These are phyloP conservation scores for Acrocephalus arundinaceus DNA, from an alignment of 2,113 vertebrate species.

Conservation along the genomic window DNA sequence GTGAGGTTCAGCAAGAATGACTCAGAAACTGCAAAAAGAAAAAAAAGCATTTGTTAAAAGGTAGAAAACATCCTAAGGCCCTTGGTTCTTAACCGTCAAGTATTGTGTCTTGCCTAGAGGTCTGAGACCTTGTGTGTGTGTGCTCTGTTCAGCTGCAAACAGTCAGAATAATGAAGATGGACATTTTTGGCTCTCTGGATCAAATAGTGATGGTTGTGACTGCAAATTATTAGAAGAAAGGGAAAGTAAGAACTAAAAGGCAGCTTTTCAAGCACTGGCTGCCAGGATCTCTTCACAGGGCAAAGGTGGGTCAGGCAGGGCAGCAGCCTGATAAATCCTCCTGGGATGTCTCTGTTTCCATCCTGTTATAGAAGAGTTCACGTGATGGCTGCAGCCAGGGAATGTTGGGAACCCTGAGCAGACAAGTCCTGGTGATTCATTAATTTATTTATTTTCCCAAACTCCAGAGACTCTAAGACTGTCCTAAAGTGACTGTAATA, in stretches of 20 bases:
- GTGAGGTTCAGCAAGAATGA: background rate
- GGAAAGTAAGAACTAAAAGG: constrained; percentile 7
- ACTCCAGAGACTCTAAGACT: background rate
- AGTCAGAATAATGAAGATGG: background rate
- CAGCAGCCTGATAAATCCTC: background rate
- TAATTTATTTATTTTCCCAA: background rate
- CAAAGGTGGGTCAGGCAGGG: constrained; percentile 32
- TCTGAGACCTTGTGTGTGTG: background rate
- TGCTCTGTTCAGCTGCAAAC: background rate
- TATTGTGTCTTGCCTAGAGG: background rate
- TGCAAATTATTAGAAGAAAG: constrained; percentile 6
- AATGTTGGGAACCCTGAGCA: background rate
- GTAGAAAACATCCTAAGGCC: background rate
- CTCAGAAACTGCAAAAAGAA: background rate
- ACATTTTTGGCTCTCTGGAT: background rate
- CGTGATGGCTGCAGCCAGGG: background rate
- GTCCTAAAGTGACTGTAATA: background rate
- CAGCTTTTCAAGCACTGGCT: background rate
- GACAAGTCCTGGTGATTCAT: background rate
- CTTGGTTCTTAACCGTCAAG: background rate
- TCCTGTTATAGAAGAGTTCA: background rate
- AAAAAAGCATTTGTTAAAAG: background rate
- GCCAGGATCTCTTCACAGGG: constrained; percentile 6
- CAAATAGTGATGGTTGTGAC: background rate
- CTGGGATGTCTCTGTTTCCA: background rate